These are phyloP conservation scores for Leptopilina boulardi DNA, from an alignment of 1,140 invertebrate genomes.

Conservation along the genomic window DNA sequence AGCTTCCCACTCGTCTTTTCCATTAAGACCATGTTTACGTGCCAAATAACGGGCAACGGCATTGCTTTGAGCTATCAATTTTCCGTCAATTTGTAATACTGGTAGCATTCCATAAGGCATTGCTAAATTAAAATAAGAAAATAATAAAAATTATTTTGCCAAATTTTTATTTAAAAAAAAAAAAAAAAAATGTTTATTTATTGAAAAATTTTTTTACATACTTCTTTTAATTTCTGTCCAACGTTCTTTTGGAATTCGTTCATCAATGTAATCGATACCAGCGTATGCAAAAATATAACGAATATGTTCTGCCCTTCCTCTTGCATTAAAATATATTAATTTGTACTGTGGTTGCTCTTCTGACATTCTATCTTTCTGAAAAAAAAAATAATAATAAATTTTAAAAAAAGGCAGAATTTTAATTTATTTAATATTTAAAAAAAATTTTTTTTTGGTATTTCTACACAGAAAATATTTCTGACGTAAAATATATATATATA, in stretches of 20 bases:
- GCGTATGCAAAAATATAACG: slow-evolving; percentile 81
- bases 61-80: slow-evolving; percentile 79
- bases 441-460: too few species aligned
- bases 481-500: too few species aligned
- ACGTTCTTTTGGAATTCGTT: slow-evolving; percentile 76
- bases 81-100: slow-evolving; percentile 82
- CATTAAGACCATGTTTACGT: slow-evolving; percentile 78
- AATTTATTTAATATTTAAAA: too few species aligned
- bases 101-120: slow-evolving; percentile 82
- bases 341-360: slow-evolving; percentile 75
- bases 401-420: not conserved
- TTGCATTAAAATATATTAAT: slow-evolving; percentile 81
- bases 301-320: slow-evolving; percentile 82
- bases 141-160: not conserved
- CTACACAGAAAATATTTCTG: too few species aligned
- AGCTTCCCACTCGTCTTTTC: slow-evolving; percentile 80
- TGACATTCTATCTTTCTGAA: slow-evolving; percentile 48
- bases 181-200: not conserved
- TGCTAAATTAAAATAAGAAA: slow-evolving; percentile 59
- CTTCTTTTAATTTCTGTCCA: slow-evolving; percentile 78
- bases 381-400: not conserved
- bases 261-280: slow-evolving; percentile 80
- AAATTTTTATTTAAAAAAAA: not conserved
- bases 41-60: slow-evolving; percentile 83
- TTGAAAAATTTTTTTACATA: slow-evolving; percentile 60